Conservation (phyloP, 2,797 vertebrate species). For the Sebastiscus albofasciatus region DNA sequence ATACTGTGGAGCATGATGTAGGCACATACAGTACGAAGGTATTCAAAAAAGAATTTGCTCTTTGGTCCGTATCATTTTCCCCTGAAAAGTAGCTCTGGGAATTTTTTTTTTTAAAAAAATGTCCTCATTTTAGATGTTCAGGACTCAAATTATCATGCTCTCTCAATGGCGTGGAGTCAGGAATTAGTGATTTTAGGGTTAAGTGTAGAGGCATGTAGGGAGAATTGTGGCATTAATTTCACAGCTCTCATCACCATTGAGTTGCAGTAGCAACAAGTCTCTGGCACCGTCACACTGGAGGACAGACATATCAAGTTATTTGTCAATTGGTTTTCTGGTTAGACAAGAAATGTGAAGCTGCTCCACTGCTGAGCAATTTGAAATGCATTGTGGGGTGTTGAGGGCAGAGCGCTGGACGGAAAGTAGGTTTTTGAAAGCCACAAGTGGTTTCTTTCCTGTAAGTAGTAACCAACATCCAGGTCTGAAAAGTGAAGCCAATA, state of each 20-base stretch:
- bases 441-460: not conserved
- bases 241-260: constrained; percentile 3
- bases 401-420: not conserved
- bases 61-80: not conserved
- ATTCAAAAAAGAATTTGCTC: not conserved
- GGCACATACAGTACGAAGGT: not conserved
- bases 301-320: constrained; percentile 4
- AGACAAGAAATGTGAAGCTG: constrained; percentile 1
- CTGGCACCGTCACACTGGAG: not conserved
- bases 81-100: not conserved
- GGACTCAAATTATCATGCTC: not conserved
- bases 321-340: constrained; percentile 8
- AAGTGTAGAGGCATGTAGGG: not conserved
- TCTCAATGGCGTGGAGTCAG: not conserved
- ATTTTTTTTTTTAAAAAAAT: not conserved
- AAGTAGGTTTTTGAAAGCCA: not conserved
- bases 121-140: not conserved
- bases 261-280: not conserved
- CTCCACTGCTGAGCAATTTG: not conserved
- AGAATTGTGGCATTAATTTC: not conserved
- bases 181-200: not conserved
- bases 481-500: too few species aligned
- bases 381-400: not conserved
- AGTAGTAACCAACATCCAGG: not conserved
- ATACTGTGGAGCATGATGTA: not conserved